Conservation (phyloP, 2,888 invertebrate genomes). For the Baronia brevicornis region DNA sequence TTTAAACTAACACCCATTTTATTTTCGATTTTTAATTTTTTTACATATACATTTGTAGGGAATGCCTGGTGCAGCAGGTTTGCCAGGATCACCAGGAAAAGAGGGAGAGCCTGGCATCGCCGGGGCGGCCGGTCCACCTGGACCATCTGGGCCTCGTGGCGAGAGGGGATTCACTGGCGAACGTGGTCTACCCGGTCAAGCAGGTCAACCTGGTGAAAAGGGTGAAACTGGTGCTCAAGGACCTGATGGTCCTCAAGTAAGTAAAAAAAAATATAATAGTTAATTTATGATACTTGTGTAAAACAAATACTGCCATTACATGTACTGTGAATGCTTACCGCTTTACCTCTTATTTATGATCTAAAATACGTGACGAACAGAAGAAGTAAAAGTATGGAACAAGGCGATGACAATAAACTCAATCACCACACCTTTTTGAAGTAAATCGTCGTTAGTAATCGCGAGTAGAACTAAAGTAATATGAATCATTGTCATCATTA, state of each 20-base stretch:
- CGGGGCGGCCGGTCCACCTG: slow-evolving; percentile 78
- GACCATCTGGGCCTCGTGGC: slow-evolving; percentile 78
- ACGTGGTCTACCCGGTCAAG: slow-evolving; percentile 80
- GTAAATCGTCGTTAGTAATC: no score
- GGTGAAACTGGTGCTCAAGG: slow-evolving; percentile 82
- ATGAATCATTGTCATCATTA: no score
- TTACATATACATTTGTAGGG: slow-evolving; percentile 56
- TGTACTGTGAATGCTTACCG: no score
- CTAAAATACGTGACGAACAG: no score
- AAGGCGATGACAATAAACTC: no score
- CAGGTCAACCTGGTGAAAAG: slow-evolving; percentile 79
- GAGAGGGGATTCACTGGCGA: slow-evolving; percentile 85
- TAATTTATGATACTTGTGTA: no score
- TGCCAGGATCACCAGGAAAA: slow-evolving; percentile 85
- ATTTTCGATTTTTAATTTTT: slow-evolving; percentile 2
- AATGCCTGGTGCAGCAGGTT: slow-evolving; percentile 83
- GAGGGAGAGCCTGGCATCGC: slow-evolving; percentile 85
- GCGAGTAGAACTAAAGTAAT: no score
- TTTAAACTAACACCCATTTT: not conserved
- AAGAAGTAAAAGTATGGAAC: no score
- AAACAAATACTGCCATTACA: no score
- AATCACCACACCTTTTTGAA: no score
- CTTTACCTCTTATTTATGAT: no score
- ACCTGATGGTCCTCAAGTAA: slow-evolving; percentile 80
- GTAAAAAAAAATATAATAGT: no score